phyloP scores from a whole-genome alignment of 2,888 invertebrate species.

The Portevinia maculata region DNA sequence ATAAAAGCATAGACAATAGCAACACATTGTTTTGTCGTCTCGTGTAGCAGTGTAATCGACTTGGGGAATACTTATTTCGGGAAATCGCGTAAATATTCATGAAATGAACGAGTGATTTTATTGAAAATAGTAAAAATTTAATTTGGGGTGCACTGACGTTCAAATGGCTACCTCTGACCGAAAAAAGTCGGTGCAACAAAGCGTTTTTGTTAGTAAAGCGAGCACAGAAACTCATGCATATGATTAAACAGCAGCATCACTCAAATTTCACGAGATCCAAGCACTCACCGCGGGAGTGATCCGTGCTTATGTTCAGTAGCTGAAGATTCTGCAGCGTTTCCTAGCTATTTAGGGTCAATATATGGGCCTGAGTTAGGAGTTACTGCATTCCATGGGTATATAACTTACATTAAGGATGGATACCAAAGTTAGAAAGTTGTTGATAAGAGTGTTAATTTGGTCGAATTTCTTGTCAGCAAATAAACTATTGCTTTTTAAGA shows the following conservation, averaged over 20 bases:
- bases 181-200: constrained; percentile 31
- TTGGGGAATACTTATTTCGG: constrained; percentile 6
- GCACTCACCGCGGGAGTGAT: constrained; percentile 56
- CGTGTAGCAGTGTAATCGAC: constrained; percentile 20
- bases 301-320: constrained; percentile 7
- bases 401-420: too few species aligned
- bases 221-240: constrained; percentile 37
- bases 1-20: constrained; percentile 32
- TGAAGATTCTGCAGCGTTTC: too few species aligned
- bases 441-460: too few species aligned
- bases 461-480: too few species aligned
- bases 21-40: neutral
- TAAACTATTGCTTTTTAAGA: too few species aligned
- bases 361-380: neutral
- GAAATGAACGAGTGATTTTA: constrained; percentile 80
- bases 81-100: constrained; percentile 77
- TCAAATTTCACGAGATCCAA: constrained; percentile 61
- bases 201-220: constrained; percentile 40
- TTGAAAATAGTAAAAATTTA: constrained; percentile 50
- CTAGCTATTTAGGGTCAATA: too few species aligned
- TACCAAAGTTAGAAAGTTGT: too few species aligned
- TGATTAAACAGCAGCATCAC: constrained; percentile 58
- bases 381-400: neutral
- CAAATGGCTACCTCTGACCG: constrained; percentile 35
- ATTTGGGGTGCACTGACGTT: constrained; percentile 55